These are phyloP conservation scores for Cydia amplana DNA, from an alignment of 1,140 invertebrate species.

Conservation along the genomic window DNA sequence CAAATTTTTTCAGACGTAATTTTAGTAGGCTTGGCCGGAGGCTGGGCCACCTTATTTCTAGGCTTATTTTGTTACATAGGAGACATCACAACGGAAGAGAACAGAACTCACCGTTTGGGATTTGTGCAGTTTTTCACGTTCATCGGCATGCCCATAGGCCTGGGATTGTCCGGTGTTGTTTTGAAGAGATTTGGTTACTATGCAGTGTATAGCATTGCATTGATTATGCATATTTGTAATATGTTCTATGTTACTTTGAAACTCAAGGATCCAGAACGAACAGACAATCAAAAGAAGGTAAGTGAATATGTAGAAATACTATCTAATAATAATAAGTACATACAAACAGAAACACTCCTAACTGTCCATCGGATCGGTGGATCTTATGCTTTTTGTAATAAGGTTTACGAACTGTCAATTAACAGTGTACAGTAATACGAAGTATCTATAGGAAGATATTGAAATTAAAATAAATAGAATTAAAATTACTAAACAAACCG, in stretches of 20 bases:
- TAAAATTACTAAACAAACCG: too few species aligned
- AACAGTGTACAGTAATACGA: too few species aligned
- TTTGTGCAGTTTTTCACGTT: constrained; percentile 78
- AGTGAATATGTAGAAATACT: neutral
- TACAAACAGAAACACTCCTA: too few species aligned
- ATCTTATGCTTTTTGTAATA: too few species aligned
- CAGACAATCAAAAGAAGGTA: constrained; percentile 82
- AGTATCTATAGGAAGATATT: too few species aligned
- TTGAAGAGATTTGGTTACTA: constrained; percentile 69
- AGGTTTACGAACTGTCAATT: too few species aligned
- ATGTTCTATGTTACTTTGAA: constrained; percentile 59
- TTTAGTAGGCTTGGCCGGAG: constrained; percentile 75
- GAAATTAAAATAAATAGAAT: too few species aligned
- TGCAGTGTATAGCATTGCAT: constrained; percentile 61
- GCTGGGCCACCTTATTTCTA: constrained; percentile 78
- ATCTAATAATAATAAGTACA: too few species aligned
- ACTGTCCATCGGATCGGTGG: too few species aligned
- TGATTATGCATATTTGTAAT: constrained; percentile 57
- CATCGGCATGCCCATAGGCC: constrained; percentile 73
- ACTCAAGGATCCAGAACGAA: constrained; percentile 79
- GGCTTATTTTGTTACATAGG: constrained; percentile 80
- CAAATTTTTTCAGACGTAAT: constrained; percentile 74
- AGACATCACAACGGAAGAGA: constrained; percentile 77
- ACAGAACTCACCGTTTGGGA: constrained; percentile 80
- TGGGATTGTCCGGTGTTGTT: constrained; percentile 68